Conservation (phyloP, 2,888 invertebrate genomes). For the Serripes groenlandicus region DNA sequence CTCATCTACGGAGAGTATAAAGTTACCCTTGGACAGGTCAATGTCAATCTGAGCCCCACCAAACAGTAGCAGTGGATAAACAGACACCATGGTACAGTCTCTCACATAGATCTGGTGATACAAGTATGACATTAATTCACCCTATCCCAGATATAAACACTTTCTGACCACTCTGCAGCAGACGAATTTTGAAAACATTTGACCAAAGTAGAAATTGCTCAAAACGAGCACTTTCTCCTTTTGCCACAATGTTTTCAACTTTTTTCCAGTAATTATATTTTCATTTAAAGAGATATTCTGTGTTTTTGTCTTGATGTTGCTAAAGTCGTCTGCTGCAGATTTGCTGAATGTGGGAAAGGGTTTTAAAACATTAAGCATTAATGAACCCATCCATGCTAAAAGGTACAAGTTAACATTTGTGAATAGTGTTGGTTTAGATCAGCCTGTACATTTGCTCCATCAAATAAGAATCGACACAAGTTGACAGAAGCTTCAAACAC, state of each 20-base stretch:
- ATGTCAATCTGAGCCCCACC: constrained; percentile 81
- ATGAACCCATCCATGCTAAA: too few relatives aligned
- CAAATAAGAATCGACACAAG: too few relatives aligned
- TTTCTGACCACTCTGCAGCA: not conserved
- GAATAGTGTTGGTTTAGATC: too few relatives aligned
- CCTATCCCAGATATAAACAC: not conserved
- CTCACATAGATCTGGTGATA: constrained; percentile 81
- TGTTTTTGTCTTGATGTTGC: too few relatives aligned
- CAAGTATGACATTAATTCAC: not conserved
- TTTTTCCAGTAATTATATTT: too few relatives aligned
- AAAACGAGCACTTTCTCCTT: not conserved
- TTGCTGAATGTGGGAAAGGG: too few relatives aligned
- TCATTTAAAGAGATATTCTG: too few relatives aligned
- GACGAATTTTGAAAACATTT: not conserved
- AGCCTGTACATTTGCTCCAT: too few relatives aligned
- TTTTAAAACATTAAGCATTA: too few relatives aligned
- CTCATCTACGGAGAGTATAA: constrained; percentile 82
- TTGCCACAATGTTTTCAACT: not conserved
- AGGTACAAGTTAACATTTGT: too few relatives aligned
- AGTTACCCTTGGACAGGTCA: constrained; percentile 81
- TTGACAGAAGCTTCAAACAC: too few relatives aligned
- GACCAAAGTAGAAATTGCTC: not conserved
- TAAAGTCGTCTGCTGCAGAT: too few relatives aligned
- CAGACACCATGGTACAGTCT: constrained; percentile 84
- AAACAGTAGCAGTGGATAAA: constrained; percentile 83